Evolutionary conservation across 2,888 invertebrate species (phyloP).

Genomic region (Dichetophora obliterata): DNA sequence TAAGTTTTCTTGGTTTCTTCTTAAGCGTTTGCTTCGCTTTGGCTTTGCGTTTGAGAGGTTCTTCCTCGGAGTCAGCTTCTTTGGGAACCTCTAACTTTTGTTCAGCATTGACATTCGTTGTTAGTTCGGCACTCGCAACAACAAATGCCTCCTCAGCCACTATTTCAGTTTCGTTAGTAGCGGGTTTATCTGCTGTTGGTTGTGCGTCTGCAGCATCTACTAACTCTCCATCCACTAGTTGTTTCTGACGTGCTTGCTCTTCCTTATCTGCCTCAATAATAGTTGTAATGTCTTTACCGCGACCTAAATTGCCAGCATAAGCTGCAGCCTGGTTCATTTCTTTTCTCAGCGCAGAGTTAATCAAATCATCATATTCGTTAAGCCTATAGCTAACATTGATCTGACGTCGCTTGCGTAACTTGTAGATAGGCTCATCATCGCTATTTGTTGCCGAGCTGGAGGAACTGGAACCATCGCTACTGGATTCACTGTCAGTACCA

Average conservation of each 20-base stretch:
- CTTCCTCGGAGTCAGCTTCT: slow-evolving; percentile 67
- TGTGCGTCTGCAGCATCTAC: slow-evolving; percentile 57
- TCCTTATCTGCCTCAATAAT: slow-evolving; percentile 85
- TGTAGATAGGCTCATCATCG: slow-evolving; percentile 84
- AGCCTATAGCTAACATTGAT: slow-evolving; percentile 87
- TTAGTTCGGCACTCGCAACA: background rate
- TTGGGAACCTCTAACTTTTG: slow-evolving; percentile 39
- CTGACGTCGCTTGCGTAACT: slow-evolving; percentile 83
- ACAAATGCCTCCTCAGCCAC: slow-evolving; percentile 35
- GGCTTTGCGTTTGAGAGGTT: slow-evolving; percentile 59
- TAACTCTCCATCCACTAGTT: slow-evolving; percentile 55
- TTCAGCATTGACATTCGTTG: slow-evolving; percentile 52
- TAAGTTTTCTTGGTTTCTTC: slow-evolving; percentile 82
- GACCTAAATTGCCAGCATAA: slow-evolving; percentile 84
- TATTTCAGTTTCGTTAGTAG: slow-evolving; percentile 46
- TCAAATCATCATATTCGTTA: slow-evolving; percentile 95
- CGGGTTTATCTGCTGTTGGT: slow-evolving; percentile 49
- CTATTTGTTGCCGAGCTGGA: slow-evolving; percentile 60
- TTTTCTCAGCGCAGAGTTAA: slow-evolving; percentile 87
- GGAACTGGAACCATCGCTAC: slow-evolving; percentile 43
- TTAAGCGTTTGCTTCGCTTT: slow-evolving; percentile 62
- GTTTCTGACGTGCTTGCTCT: slow-evolving; percentile 70
- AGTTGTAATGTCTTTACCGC: slow-evolving; percentile 94
- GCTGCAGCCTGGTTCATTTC: slow-evolving; percentile 82
- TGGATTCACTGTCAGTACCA: slow-evolving; percentile 52